Base-by-base conservation (phyloP, 2,797 vertebrate species). In the Lophura swinhoii region DNA sequence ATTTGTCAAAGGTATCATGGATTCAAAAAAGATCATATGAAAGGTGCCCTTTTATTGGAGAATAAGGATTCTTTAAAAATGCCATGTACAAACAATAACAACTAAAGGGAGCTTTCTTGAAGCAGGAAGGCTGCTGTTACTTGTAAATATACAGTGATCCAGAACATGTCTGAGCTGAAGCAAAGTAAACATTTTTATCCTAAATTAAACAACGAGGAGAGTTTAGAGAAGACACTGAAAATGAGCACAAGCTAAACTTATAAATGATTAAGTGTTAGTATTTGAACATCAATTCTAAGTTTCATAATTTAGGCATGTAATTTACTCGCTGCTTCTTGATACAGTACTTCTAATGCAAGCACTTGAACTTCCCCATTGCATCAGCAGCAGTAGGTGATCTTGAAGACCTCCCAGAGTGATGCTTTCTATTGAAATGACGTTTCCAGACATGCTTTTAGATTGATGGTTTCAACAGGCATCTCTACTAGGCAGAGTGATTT, bases 201-300 rank as follows among this genome's bases (percentile, higher is more conserved):
- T 13, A 63, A 1, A 55, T 75, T 56, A 77, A 92, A 75, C 63
- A 75, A 31, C 3, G 5, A 8, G 14, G 5, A 33, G 6, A 60
- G 46, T 84, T 87, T 87, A 84, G 31, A 28, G 17, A 87, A 84
- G 62, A 37, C 20, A n/a, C 13, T 87, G 82, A 70, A 86, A 86
- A 78, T 75, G 9, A 81, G 18, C 70, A 43, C 43, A 84, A 72
- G 39, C 2, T 80, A 75, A 63, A 43, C 72, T 93, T 69, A 48
- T 92, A 92, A 93, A 77, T 63, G 3, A 75, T 80, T 83, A 81
- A 90, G 6, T 35, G 43, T 48, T 43, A 70, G 69, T 72, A 78
- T 85, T 81, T 85, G 46, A 63, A 72, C 74, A 72, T 66, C 8
- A 87, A 85, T 66, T 72, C 12, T 35, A 55, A 14, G 71, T 39